Evolutionary conservation across 2,888 invertebrate genomes (phyloP).

Genomic region (Platycheirus albimanus): DNA sequence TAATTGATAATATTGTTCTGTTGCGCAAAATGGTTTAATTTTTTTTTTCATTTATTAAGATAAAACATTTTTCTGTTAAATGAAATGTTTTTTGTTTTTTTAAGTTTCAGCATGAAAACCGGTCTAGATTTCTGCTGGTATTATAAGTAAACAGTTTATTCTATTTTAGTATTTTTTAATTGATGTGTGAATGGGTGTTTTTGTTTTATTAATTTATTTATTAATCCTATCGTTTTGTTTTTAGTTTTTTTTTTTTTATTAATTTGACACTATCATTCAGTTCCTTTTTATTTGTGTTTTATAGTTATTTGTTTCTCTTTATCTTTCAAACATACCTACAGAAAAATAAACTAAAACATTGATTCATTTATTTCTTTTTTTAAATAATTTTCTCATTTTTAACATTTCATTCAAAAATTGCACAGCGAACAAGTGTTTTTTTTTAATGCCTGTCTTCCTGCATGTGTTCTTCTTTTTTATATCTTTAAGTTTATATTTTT

Average conservation of each 20-base stretch:
- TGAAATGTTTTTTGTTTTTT: constrained; percentile 33
- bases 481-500: constrained; percentile 14
- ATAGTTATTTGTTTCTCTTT: constrained; percentile 60
- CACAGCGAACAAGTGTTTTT: constrained; percentile 69
- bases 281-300: constrained; percentile 53
- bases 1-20: constrained; percentile 69
- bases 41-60: constrained; percentile 39
- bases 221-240: constrained; percentile 56
- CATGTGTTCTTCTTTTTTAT: constrained; percentile 3
- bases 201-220: constrained; percentile 32
- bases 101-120: constrained; percentile 49
- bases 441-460: constrained; percentile 63
- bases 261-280: constrained; percentile 74
- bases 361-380: constrained; percentile 17
- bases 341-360: constrained; percentile 42
- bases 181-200: constrained; percentile 43
- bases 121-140: constrained; percentile 53
- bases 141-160: constrained; percentile 53
- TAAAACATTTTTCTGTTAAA: constrained; percentile 46
- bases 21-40: constrained; percentile 52
- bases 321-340: constrained; percentile 40
- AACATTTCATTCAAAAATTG: constrained; percentile 63
- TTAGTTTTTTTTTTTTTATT: constrained; percentile 27
- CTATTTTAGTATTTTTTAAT: constrained; percentile 25
- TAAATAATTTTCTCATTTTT: constrained; percentile 22